Conservation (phyloP, 1,140 invertebrate species). For the Ectropis grisescens region DNA sequence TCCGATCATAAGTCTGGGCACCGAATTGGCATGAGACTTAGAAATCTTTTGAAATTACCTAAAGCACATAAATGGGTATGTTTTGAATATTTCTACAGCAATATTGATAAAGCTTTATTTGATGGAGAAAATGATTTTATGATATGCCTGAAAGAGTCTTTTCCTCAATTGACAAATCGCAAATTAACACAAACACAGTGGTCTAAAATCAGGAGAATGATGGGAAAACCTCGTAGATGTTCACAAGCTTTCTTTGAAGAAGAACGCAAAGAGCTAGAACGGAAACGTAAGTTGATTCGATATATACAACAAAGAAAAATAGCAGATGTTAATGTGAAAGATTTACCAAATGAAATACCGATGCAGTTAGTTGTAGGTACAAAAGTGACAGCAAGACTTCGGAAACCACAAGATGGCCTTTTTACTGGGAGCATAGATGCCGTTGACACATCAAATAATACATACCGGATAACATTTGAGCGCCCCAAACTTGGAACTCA, state of each 20-base stretch:
- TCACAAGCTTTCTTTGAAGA: slow-evolving; percentile 96
- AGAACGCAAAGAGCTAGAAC: slow-evolving; percentile 90
- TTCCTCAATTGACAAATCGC: slow-evolving; percentile 91
- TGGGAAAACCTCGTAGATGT: slow-evolving; percentile 97
- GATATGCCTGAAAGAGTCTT: slow-evolving; percentile 93
- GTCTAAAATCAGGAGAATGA: slow-evolving; percentile 94
- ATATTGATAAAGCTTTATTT: slow-evolving; percentile 95
- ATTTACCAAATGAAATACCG: slow-evolving; percentile 96
- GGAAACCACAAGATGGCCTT: slow-evolving; percentile 95
- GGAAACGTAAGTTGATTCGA: slow-evolving; percentile 92
- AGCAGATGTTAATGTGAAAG: slow-evolving; percentile 85
- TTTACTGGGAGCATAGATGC: slow-evolving; percentile 97
- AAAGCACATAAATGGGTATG: slow-evolving; percentile 99
- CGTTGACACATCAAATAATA: slow-evolving; percentile 96
- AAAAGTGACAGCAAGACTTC: slow-evolving; percentile 92
- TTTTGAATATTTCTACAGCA: slow-evolving; percentile 99
- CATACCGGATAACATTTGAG: slow-evolving; percentile 98
- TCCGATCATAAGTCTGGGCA: slow-evolving; percentile 87
- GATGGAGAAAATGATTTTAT: slow-evolving; percentile 97
- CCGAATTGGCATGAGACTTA: slow-evolving; percentile 88
- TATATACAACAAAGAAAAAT: slow-evolving; percentile 94
- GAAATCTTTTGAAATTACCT: slow-evolving; percentile 97
- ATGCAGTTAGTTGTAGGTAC: slow-evolving; percentile 96
- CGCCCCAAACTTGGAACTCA: slow-evolving; percentile 93
- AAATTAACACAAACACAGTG: slow-evolving; percentile 93